A percentile compares a stretch with the other conserved stretches of the same genome.
Conservation (phyloP, 2,113 vertebrate species). For the Lasiurus cinereus region DNA sequence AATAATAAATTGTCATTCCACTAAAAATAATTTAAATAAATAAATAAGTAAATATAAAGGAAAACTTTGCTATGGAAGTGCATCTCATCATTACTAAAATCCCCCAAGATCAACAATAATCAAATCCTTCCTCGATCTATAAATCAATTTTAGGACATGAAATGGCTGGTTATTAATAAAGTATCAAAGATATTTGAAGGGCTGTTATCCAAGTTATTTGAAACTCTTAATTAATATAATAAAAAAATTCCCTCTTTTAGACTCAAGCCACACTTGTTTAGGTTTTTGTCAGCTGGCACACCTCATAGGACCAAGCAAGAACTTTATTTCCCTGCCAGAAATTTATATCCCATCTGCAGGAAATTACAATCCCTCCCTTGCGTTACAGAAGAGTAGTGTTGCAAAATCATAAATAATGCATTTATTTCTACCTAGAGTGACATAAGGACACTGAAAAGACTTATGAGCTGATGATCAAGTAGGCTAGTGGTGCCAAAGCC, state of each 20-base stretch:
- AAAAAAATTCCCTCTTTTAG: neutral
- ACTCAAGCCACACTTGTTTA: conserved; percentile 42
- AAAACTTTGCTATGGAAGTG: conserved; percentile 48
- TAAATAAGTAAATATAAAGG: neutral
- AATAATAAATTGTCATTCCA: too few species aligned
- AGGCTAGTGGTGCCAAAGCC: neutral
- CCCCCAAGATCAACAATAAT: conserved; percentile 43
- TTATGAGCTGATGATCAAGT: neutral
- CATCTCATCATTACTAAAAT: conserved; percentile 53
- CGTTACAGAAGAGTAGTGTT: neutral
- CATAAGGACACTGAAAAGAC: conserved; percentile 16
- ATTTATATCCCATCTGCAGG: neutral
- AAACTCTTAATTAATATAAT: conserved; percentile 56
- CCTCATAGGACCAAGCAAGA: neutral
- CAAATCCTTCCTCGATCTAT: conserved; percentile 41
- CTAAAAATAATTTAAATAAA: too few species aligned
- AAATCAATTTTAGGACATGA: conserved; percentile 49
- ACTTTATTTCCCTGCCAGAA: neutral
- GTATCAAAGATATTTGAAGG: conserved; percentile 33
- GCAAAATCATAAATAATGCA: conserved; percentile 28
- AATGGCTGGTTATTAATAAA: conserved; percentile 55
- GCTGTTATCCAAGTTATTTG: conserved; percentile 41
- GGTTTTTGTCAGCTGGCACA: conserved; percentile 26
- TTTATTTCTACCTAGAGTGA: conserved; percentile 17
- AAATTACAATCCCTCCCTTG: neutral